Base-by-base conservation (phyloP, 2,113 vertebrate genomes). In the Tyto alba region DNA sequence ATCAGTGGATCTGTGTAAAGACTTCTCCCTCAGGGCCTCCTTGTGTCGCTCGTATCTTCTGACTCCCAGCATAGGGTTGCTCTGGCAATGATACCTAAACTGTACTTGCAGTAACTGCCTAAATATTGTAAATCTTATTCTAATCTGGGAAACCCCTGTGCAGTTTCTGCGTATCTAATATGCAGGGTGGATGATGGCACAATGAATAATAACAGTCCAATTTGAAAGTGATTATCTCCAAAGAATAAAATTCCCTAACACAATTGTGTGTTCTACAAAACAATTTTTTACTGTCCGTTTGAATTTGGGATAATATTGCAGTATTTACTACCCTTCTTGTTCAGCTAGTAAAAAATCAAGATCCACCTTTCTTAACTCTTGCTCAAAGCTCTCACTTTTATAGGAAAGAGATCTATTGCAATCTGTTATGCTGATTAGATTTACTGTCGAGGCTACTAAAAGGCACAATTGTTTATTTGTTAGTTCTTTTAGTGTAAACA, bases 391-490 rank as follows among this genome's bases (percentile, higher is more conserved):
- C 53, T 83, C 20, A 52, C 43, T 82, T 95, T 59, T 94, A 84
- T 72, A n/a, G n/a, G 60, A 40, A 93, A 85, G 78, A 86, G 88
- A 92, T 92, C 92, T 86, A 90, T 47, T 94, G 72, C 96, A 95
- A 90, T 94, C 83, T 94, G 88, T 94, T 97, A 81, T 84, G 85
- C 88, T 96, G 85, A 94, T 94, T 94, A 84, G 60, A 81, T 94
- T 95, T 91, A 90, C 95, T 94, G 90, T 88, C 85, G 88, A 88
- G 90, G 83, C 78, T 94, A 92, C 91, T 93, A 93, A 96, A 95
- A 95, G 93, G 83, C 96, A 96, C 79, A 96, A 92, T 95, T 94
- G 90, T 96, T 96, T 96, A 62, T 97, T 96, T 96, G 93, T 96
- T 96, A 96, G 89, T 91, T 95, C 53, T 91, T 92, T 85, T 67